Base-by-base conservation (phyloP, 1,140 invertebrate genomes). In the Pinna nobilis region DNA sequence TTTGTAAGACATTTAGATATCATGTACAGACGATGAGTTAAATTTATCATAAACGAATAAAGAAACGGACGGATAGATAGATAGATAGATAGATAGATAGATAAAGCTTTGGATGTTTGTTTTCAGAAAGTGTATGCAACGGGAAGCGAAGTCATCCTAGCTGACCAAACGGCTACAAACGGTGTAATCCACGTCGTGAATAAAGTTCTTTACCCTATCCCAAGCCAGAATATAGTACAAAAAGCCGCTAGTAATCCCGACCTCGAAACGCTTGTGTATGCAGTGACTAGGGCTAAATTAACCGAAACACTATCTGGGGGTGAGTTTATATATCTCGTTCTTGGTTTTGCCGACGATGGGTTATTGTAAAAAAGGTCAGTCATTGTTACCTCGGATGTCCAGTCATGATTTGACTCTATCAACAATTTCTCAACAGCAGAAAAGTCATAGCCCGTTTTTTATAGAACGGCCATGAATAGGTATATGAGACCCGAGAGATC, bases 201-300 rank as follows among this genome's bases (percentile, higher is more conserved):
- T 33, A 39, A 64, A 64, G 79, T 80, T 2, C 63, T 80, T 23
- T 74, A 49, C 28, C 73, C 73, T 32, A 37, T 80, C n/a, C 79
- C 79, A 23, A 53, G 28, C 18, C 28, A 70, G 1, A 59, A 59
- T 15, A 69, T 80, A n/a, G 57, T 69, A 49, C 30, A 65, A 13
- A 51, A 41, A 9, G 75, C 59, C 3, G 70, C 73, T 6, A 44
- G 18, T 6, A 61, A 32, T 2, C 32, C 59, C 2, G 33, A 74
- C 1, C 57, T 80, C 1, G 55, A 61, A 7, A 75, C 65, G 18
- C 65, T 80, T 32, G 32, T 77, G 2, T 76, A 76, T 39, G 69
- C 65, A 30, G 65, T 80, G 3, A 50, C 47, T 9, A 70, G 57
- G 20, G 76, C 55, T 15, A 69, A 77, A 33, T 63, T 80, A 15